Percentiles rank a stretch among this genome's conserved stretches.
These are phyloP conservation scores for Dasyurus viverrinus DNA, from an alignment of 2,113 vertebrate species.

Conservation along the genomic window DNA sequence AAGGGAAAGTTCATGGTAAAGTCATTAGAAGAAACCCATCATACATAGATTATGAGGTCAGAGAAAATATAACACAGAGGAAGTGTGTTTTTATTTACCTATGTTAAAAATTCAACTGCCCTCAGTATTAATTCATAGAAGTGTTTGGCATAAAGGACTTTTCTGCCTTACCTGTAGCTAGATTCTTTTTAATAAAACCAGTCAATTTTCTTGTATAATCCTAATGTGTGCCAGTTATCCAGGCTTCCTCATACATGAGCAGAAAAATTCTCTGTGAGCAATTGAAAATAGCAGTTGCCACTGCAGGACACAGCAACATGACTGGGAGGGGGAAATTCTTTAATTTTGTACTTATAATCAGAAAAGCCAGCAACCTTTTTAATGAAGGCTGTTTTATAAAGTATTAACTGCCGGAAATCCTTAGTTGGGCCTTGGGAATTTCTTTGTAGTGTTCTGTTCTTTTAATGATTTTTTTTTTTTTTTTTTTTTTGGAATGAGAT, in stretches of 20 bases:
- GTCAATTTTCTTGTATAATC: not conserved
- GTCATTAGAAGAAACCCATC: not conserved
- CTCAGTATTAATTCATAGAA: not conserved
- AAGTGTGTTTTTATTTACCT: not conserved
- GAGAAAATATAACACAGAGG: not conserved
- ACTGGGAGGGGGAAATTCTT: not conserved
- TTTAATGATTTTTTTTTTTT: not conserved
- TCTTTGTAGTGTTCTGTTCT: not conserved
- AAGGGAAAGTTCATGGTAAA: not conserved
- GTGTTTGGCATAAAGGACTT: not conserved
- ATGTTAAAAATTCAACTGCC: not conserved
- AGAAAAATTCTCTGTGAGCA: not conserved
- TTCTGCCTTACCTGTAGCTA: not conserved
- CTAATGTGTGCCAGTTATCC: not conserved
- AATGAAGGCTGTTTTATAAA: conserved; percentile 2
- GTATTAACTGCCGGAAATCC: conserved; percentile 4
- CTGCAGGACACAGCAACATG: not conserved
- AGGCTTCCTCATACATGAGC: not conserved
- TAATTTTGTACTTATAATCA: not conserved
- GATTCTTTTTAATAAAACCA: not conserved
- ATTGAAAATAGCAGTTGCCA: not conserved
- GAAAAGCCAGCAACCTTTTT: conserved; percentile 1
- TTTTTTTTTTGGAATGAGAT: not conserved
- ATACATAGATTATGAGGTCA: not conserved
- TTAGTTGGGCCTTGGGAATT: not conserved